phyloP scores from a whole-genome alignment of 2,113 vertebrate species.

The Otus sunia region DNA sequence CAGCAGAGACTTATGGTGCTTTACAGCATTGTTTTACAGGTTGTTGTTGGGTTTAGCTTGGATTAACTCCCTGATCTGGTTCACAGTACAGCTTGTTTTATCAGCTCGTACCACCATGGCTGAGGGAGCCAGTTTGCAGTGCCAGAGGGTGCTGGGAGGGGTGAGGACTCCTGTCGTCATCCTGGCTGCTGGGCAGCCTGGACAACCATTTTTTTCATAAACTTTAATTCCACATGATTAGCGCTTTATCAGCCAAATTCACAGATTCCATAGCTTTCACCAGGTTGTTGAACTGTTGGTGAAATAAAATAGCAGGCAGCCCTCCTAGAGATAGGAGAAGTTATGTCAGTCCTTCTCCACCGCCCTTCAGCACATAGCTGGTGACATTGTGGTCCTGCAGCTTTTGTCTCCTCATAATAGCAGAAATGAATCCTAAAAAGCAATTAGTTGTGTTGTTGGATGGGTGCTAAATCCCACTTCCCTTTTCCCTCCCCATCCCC shows the following conservation, averaged over 20 bases:
- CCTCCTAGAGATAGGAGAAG: background rate
- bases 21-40: background rate
- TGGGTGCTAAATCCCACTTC: background rate
- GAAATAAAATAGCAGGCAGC: background rate
- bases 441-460: background rate
- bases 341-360: background rate
- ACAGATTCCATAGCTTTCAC: background rate
- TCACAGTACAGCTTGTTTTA: background rate
- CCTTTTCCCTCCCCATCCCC: background rate
- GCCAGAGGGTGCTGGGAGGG: background rate
- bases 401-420: background rate
- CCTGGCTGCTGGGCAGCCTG: background rate
- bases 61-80: background rate
- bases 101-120: background rate
- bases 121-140: accelerated
- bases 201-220: background rate
- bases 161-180: background rate
- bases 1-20: background rate
- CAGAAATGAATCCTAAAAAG: background rate
- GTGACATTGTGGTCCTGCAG: background rate
- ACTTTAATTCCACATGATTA: background rate
- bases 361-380: background rate
- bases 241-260: background rate
- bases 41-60: background rate
- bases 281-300: background rate